Conservation (phyloP, 2,888 invertebrate species). For the Eurytoma adleriae region DNA sequence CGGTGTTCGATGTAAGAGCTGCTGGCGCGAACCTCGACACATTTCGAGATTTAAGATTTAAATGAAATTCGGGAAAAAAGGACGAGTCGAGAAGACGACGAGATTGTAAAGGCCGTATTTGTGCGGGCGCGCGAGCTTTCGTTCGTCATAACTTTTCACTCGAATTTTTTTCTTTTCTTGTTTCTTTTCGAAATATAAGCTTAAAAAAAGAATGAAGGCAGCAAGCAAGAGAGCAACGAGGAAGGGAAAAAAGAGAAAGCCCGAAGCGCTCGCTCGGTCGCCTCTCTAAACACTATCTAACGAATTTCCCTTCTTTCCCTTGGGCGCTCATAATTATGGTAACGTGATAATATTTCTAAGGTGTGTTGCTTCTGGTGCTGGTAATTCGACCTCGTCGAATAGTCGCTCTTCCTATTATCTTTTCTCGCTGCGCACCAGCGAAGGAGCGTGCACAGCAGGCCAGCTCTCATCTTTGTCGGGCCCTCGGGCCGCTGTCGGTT, state of each 20-base stretch:
- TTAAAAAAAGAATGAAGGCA: neutral
- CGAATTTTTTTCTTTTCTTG: neutral
- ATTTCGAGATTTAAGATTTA: constrained; percentile 46
- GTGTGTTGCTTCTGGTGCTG: neutral
- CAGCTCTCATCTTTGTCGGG: no score
- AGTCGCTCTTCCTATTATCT: constrained; percentile 25
- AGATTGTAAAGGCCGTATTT: neutral
- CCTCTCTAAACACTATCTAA: constrained; percentile 29
- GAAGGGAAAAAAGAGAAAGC: neutral
- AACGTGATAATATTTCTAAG: constrained; percentile 36
- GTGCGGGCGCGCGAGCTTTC: neutral
- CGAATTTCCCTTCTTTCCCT: constrained; percentile 1
- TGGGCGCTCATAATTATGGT: constrained; percentile 21
- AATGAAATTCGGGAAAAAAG: constrained; percentile 25
- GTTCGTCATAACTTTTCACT: neutral
- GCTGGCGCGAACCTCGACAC: constrained; percentile 1
- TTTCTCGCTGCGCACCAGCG: neutral
- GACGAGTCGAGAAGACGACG: neutral
- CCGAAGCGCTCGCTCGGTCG: neutral
- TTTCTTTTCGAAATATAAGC: constrained; percentile 5
- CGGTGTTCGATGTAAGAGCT: constrained; percentile 18
- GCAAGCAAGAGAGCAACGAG: neutral
- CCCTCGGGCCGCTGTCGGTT: no score
- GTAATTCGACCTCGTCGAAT: constrained; percentile 37
- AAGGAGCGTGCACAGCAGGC: no score